Evolutionary conservation across 30 jellyfish, hydroid and myxozoan species (phyloP).

Genomic region (Aurelia aurita): DNA sequence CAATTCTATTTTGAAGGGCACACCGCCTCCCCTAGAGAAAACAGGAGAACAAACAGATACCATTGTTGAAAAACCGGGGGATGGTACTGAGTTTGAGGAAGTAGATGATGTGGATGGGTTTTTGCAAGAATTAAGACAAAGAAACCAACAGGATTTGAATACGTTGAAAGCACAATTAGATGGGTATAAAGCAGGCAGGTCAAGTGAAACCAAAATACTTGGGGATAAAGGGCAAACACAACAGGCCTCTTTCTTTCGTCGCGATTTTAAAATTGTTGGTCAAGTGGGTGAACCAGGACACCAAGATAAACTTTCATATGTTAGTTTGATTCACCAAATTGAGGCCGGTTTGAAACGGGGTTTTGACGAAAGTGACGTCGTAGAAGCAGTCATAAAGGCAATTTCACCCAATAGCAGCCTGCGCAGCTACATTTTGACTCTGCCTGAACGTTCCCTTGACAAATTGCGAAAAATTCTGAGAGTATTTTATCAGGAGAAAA

Average conservation of each 20-base stretch:
- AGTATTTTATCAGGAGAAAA: neutral
- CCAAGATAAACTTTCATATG: neutral
- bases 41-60: too few species aligned
- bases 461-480: conserved; percentile 10
- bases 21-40: too few species aligned
- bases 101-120: too few species aligned
- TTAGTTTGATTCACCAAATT: conserved; percentile 17
- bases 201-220: too few species aligned
- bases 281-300: neutral
- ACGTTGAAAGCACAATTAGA: too few species aligned
- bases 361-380: conserved; percentile 3
- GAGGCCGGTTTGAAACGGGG: conserved; percentile 6
- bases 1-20: too few species aligned
- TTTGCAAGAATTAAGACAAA: too few species aligned
- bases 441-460: conserved; percentile 6
- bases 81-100: too few species aligned
- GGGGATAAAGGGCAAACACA: too few species aligned
- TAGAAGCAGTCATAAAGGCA: conserved; percentile 21
- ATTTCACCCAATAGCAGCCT: conserved; percentile 6
- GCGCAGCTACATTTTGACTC: conserved; percentile 14
- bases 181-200: too few species aligned
- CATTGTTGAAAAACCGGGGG: too few species aligned
- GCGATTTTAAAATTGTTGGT: neutral
- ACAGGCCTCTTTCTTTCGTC: neutral
- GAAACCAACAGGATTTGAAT: too few species aligned